Evolutionary conservation across 1,140 invertebrate genomes (phyloP).

Genomic region (Ceratoteleas bidentatus): DNA sequence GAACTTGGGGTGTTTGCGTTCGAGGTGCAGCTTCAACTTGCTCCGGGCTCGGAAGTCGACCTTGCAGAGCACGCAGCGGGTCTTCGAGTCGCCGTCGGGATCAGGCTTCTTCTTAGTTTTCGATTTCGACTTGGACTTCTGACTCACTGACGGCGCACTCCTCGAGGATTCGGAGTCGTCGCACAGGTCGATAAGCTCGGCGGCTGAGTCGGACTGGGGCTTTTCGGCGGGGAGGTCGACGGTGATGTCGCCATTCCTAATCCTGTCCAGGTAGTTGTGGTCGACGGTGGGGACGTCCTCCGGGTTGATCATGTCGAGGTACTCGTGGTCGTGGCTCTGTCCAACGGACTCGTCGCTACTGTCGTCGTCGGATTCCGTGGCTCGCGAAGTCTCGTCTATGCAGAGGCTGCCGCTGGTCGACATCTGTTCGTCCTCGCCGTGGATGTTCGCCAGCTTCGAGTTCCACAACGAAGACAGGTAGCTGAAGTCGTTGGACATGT

Average conservation of each 20-base stretch:
- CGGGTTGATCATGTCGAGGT: no score
- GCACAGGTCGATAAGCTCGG: slow-evolving; percentile 25
- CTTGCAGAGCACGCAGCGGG: slow-evolving; percentile 36
- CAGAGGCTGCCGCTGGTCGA: slow-evolving; percentile 6
- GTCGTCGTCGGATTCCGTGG: no score
- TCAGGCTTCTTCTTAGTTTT: slow-evolving; percentile 15
- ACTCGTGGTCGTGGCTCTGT: no score
- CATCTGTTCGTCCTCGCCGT: slow-evolving; percentile 3
- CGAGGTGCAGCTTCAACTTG: slow-evolving; percentile 44
- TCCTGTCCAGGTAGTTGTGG: neutral
- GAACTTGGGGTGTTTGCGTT: slow-evolving; percentile 40
- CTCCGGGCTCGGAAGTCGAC: slow-evolving; percentile 19
- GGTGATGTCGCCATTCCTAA: neutral
- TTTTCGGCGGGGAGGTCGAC: neutral
- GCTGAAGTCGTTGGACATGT: slow-evolving; percentile 35
- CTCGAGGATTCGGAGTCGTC: slow-evolving; percentile 1
- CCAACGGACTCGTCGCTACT: no score
- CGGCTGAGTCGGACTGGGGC: neutral
- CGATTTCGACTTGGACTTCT: neutral
- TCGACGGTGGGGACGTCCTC: neutral
- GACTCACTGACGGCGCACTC: neutral
- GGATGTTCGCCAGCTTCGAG: slow-evolving; percentile 2
- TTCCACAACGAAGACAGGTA: slow-evolving; percentile 46
- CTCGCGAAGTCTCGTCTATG: slow-evolving; percentile 1
- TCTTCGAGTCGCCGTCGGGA: neutral